phyloP scores from a whole-genome alignment of 2,797 vertebrate species.

The Loriculus beryllinus region DNA sequence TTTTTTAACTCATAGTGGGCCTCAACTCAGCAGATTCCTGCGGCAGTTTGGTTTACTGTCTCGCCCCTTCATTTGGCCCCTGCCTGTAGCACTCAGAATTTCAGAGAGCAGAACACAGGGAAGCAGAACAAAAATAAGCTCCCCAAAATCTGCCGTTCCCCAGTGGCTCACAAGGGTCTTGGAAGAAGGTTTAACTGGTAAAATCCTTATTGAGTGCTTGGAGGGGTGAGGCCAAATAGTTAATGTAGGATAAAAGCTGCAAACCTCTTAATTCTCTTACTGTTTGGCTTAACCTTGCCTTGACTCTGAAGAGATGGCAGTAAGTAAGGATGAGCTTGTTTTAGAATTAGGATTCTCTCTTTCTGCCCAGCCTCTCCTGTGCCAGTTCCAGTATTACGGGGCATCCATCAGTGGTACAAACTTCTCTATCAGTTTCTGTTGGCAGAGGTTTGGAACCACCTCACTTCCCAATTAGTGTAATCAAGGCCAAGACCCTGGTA shows the following conservation, averaged over 20 bases:
- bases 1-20: not conserved
- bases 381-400: not conserved
- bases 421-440: not conserved
- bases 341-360: conserved; percentile 73
- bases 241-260: conserved; percentile 63
- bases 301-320: conserved; percentile 54
- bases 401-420: not conserved
- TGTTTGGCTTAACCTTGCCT: conserved; percentile 67
- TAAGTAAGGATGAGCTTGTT: conserved; percentile 70
- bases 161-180: not conserved
- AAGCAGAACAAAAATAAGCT: conserved; percentile 13
- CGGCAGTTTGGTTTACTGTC: not conserved
- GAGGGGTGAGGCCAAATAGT: conserved; percentile 61
- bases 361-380: not conserved
- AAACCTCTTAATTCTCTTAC: conserved; percentile 66
- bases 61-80: not conserved
- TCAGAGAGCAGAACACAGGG: not conserved
- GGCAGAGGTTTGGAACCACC: not conserved
- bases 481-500: conserved; percentile 13
- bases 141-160: not conserved
- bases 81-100: not conserved
- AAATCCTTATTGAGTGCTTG: conserved; percentile 34
- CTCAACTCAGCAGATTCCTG: conserved; percentile 21
- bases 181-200: conserved; percentile 33
- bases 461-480: not conserved